Conservation (phyloP, 2,888 invertebrate species). For the Tromatobia lineatoria region DNA sequence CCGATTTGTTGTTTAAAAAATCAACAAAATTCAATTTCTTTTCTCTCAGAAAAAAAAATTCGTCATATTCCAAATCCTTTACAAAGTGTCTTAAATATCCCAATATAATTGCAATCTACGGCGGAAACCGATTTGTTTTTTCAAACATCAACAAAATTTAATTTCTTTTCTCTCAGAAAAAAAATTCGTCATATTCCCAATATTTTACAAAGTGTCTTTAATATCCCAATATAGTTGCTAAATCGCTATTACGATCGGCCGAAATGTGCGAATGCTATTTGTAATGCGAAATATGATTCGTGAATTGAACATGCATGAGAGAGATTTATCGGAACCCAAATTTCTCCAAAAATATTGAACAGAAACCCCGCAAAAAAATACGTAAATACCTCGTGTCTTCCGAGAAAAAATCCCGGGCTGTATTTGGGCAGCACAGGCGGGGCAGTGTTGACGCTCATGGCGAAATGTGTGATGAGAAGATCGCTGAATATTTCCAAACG, state of each 20-base stretch:
- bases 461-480: slow-evolving; percentile 90
- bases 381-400: slow-evolving; percentile 91
- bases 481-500: slow-evolving; percentile 93
- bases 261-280: not conserved
- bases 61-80: not conserved
- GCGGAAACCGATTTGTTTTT: too few species aligned
- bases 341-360: not conserved
- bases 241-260: not conserved
- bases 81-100: not conserved
- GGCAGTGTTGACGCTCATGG: slow-evolving; percentile 87
- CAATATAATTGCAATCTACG: not conserved
- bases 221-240: not conserved
- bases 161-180: too few species aligned
- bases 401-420: slow-evolving; percentile 91
- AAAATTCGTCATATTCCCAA: not conserved
- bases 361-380: not conserved
- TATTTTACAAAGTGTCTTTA: not conserved
- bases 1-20: too few species aligned
- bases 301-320: slow-evolving; percentile 11
- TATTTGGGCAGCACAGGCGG: slow-evolving; percentile 83
- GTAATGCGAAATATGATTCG: not conserved
- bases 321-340: too few species aligned
- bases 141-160: too few species aligned
- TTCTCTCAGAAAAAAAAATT: too few species aligned
- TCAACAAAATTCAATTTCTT: too few species aligned